Percentiles rank a stretch among this genome's conserved stretches.
These are phyloP conservation scores for Phaenicophaeus curvirostris DNA, from an alignment of 2,797 vertebrate genomes.

Conservation along the genomic window DNA sequence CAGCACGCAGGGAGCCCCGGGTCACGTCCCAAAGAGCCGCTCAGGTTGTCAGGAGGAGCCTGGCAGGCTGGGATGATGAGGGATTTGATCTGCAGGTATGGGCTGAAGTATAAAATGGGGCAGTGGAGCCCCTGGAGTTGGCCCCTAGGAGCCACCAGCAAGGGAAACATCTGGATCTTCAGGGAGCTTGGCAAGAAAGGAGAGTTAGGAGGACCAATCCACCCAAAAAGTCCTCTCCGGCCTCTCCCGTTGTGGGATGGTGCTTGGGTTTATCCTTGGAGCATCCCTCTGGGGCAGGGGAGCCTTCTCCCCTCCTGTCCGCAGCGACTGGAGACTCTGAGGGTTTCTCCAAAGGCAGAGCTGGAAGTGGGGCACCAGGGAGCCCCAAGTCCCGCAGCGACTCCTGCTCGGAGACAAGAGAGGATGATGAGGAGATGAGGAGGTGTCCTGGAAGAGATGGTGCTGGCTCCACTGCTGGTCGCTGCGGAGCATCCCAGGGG, in stretches of 20 bases:
- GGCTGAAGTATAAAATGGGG: not conserved
- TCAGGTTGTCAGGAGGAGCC: not conserved
- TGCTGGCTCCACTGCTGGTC: not conserved
- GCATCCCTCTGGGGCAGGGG: rapidly evolving
- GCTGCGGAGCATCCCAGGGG: not conserved
- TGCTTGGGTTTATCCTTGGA: not conserved
- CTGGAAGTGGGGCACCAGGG: not conserved
- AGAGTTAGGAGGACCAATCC: not conserved
- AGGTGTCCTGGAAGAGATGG: not conserved
- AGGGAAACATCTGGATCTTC: not conserved
- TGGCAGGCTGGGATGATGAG: not conserved
- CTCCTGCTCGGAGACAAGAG: not conserved
- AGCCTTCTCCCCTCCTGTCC: not conserved
- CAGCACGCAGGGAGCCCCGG: not conserved
- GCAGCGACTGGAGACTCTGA: not conserved
- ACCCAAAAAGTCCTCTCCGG: not conserved
- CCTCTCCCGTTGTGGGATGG: not conserved
- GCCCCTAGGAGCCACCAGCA: not conserved
- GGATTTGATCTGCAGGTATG: not conserved
- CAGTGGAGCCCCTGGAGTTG: not conserved
- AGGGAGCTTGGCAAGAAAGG: not conserved
- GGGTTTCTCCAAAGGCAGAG: not conserved
- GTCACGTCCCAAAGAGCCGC: not conserved
- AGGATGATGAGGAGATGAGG: not conserved
- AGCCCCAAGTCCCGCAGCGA: rapidly evolving